These are phyloP conservation scores for Dorcus parallelipipedus DNA, from an alignment of 2,888 invertebrate genomes.

Conservation along the genomic window DNA sequence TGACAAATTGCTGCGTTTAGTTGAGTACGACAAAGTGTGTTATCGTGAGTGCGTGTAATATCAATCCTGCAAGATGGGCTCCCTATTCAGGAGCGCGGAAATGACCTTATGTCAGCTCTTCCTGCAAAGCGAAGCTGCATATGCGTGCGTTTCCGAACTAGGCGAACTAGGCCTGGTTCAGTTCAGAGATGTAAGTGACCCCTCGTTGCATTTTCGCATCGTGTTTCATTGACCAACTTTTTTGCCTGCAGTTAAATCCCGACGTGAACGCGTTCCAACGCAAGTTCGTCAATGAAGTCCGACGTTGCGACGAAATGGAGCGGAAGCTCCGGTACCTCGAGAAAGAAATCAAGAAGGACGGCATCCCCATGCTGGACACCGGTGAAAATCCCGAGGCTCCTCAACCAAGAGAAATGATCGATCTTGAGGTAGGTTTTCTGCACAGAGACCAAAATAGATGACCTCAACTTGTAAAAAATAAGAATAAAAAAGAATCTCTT, in stretches of 20 bases:
- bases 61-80: constrained; percentile 63
- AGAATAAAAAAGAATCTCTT: not conserved
- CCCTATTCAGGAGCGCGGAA: constrained; percentile 95
- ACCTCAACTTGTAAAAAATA: too few species aligned
- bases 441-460: not conserved
- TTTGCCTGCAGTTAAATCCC: constrained; percentile 76
- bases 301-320: constrained; percentile 99
- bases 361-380: constrained; percentile 95
- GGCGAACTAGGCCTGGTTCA: constrained; percentile 97
- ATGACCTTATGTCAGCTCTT: constrained; percentile 99
- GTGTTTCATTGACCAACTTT: constrained; percentile 1
- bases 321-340: constrained; percentile 93
- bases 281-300: constrained; percentile 96
- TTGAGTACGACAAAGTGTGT: constrained; percentile 5
- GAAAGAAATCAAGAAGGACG: constrained; percentile 95
- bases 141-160: constrained; percentile 95
- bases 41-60: not conserved
- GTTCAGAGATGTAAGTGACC: constrained; percentile 55
- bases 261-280: constrained; percentile 98
- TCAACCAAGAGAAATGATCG: constrained; percentile 98
- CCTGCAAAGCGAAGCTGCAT: constrained; percentile 97
- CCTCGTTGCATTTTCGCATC: not conserved
- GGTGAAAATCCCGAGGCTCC: constrained; percentile 99
- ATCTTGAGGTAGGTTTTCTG: constrained; percentile 73
- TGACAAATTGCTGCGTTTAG: not conserved